Conservation (phyloP, 2,888 invertebrate species). For the Nasonovia ribisnigri region DNA sequence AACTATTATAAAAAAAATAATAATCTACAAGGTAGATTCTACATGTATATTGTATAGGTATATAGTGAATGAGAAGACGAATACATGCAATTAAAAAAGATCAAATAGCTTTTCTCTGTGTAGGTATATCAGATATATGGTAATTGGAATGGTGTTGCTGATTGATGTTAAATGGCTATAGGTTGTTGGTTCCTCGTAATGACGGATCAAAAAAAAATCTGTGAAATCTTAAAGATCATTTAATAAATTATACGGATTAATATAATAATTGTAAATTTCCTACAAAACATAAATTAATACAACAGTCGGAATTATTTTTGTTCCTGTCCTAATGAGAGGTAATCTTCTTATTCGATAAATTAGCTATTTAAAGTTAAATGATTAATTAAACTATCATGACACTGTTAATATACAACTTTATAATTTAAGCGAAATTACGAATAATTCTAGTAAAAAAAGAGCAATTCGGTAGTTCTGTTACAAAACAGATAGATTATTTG, state of each 20-base stretch:
- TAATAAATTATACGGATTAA: not conserved
- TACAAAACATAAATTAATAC: not conserved
- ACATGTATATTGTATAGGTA: not conserved
- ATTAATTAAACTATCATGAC: not conserved
- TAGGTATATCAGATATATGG: not conserved
- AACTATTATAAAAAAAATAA: not conserved
- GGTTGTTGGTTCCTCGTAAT: not conserved
- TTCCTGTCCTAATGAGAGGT: not conserved
- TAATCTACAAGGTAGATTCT: not conserved
- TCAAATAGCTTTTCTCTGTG: not conserved
- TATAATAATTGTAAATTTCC: not conserved
- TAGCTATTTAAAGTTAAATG: not conserved
- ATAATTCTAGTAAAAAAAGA: not conserved
- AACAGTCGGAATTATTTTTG: not conserved
- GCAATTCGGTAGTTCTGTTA: not conserved
- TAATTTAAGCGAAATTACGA: not conserved
- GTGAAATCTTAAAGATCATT: not conserved
- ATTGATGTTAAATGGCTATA: not conserved
- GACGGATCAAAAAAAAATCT: not conserved
- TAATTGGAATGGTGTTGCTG: not conserved
- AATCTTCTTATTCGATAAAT: not conserved
- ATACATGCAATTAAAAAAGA: not conserved
- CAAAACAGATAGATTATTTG: not conserved
- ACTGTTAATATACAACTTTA: not conserved
- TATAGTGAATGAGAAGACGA: not conserved